Evolutionary conservation across 2,888 invertebrate species (phyloP), one percentile per base, ranked within the genome.

Genomic region (Beris morrisii): DNA sequence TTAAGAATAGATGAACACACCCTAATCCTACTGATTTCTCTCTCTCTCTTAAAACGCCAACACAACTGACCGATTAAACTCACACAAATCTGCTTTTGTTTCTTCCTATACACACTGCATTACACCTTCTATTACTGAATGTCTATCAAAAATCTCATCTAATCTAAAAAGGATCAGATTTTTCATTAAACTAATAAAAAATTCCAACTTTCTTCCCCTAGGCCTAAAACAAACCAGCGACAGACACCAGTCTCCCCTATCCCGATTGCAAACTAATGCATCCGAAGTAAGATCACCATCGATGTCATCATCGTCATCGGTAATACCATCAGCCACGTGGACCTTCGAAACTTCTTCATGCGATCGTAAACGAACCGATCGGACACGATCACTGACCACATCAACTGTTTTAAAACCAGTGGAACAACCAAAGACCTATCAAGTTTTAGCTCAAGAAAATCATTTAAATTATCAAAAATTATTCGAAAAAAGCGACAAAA

Each of bases 381-480:
- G 52, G 38, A 22, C 48, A 30, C 7, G 38, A 15, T 48, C 48
- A 30, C 45, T 46, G 54, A 64, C 15, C 28, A 6, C 31, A n/a
- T 43, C 43, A 44, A 50, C 50, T 61, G 52, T 50, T 50, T 38
- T 15, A 13, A 74, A 80, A 78, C 79, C 79, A 80, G 79, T 79
- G 79, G 78, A 79, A 74, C 76, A 78, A 80, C 79, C 79, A 79
- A 80, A 80, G 80, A 80, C 77, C 52, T 65, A 7, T 15, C 63
- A 66, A 69, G 59, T 66, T 66, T 55, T 66, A 66, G 59, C 66
- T 46, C 54, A 67, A 67, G 66, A 65, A 66, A 65, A 58, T 53
- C 38, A 38, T 7, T 38, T 9, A 38, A 12, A 61, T 38, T 48
- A 64, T 68, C 31, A 57, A 58, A 52, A 63, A 58, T 58, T 65